Percentiles rank a stretch among this genome's conserved stretches.
Conservation (phyloP, 2,113 vertebrate species). For the Talpa occidentalis region DNA sequence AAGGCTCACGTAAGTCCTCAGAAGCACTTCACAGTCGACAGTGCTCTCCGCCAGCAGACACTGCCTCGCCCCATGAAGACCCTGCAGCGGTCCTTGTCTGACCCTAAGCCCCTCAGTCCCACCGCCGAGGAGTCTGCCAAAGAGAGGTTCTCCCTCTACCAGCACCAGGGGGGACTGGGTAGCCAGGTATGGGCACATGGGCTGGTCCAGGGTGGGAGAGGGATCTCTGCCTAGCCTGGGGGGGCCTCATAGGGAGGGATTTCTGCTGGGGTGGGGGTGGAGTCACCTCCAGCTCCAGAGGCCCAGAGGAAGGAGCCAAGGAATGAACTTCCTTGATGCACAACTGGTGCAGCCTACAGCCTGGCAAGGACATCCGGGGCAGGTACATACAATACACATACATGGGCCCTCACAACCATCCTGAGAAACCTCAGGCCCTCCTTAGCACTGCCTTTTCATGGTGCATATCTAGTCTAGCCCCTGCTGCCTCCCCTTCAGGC, state of each 20-base stretch:
- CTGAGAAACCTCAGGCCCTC: background rate
- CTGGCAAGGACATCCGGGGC: background rate
- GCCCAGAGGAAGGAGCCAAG: slow-evolving; percentile 39
- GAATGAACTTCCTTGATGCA: background rate
- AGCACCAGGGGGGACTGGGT: slow-evolving; percentile 92
- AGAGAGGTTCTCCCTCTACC: slow-evolving; percentile 96
- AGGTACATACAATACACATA: background rate
- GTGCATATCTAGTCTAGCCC: background rate
- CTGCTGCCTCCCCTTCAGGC: background rate
- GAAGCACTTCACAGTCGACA: slow-evolving; percentile 95
- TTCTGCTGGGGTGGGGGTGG: slow-evolving; percentile 38
- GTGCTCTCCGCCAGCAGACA: slow-evolving; percentile 93
- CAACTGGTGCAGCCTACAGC: background rate
- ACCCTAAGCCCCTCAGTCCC: slow-evolving; percentile 98
- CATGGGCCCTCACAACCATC: background rate
- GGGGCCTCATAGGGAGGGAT: slow-evolving; percentile 44
- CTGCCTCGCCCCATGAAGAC: slow-evolving; percentile 97
- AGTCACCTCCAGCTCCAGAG: slow-evolving; percentile 43
- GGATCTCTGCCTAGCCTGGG: slow-evolving; percentile 63
- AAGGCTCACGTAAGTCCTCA: slow-evolving; percentile 98
- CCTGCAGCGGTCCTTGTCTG: slow-evolving; percentile 97
- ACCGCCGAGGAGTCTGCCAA: slow-evolving; percentile 95
- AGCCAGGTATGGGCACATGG: slow-evolving; percentile 92
- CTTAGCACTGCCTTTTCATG: background rate
- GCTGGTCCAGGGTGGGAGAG: slow-evolving; percentile 72